Conservation (phyloP, 1,140 invertebrate species). For the Bombus affinis region DNA sequence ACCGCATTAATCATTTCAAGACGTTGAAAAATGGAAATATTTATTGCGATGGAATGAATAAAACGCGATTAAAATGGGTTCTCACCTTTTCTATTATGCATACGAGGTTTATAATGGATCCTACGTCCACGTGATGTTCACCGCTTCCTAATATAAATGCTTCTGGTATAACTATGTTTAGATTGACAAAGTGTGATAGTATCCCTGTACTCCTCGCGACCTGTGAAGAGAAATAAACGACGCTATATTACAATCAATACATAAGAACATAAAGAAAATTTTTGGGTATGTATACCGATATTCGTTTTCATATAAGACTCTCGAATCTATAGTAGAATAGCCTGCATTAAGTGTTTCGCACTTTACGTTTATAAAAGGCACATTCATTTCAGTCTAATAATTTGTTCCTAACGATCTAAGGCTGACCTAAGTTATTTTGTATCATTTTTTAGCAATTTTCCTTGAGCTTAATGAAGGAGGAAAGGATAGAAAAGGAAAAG, state of each 20-base stretch:
- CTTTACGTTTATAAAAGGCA: no score
- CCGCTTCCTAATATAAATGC: slow-evolving; percentile 93
- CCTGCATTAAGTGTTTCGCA: no score
- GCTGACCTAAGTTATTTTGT: no score
- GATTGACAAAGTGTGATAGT: slow-evolving; percentile 93
- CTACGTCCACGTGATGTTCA: slow-evolving; percentile 94
- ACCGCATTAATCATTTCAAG: not conserved
- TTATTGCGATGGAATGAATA: not conserved
- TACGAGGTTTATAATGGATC: slow-evolving; percentile 94
- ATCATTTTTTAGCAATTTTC: no score
- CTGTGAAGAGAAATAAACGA: slow-evolving; percentile 82
- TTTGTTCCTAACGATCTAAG: no score
- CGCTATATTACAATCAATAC: no score
- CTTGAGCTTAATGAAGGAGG: no score
- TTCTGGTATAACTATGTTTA: slow-evolving; percentile 94
- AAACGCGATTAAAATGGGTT: not conserved
- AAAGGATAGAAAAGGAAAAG: no score
- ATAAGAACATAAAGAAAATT: not conserved
- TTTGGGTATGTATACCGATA: no score
- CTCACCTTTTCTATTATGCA: slow-evolving; percentile 96
- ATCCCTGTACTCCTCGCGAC: slow-evolving; percentile 92
- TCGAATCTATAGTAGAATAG: no score
- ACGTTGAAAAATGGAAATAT: not conserved
- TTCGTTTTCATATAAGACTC: no score
- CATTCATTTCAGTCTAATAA: no score